Conservation (phyloP, 2,113 vertebrate genomes). For the Phalacrocorax brasilianus region DNA sequence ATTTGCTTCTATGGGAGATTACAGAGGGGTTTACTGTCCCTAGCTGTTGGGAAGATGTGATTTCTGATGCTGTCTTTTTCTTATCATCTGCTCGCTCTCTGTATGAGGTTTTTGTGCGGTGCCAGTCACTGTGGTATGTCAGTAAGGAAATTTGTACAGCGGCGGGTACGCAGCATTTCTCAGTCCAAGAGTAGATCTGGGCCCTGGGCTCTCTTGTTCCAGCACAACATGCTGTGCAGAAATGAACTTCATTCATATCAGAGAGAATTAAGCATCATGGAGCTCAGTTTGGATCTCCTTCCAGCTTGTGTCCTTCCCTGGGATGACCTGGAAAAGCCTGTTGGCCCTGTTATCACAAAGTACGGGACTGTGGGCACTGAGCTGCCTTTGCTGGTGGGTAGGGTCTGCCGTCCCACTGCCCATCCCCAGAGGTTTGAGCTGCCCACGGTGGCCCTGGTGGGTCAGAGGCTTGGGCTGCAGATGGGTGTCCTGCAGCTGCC, state of each 20-base stretch:
- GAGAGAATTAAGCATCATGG: too few relatives aligned
- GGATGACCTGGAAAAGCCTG: background rate
- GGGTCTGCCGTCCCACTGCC: background rate
- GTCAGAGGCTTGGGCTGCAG: too few relatives aligned
- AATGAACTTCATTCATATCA: background rate
- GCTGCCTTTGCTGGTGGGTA: background rate
- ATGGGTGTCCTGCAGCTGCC: background rate
- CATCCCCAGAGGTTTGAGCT: rapidly evolving
- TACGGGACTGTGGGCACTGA: too few relatives aligned
- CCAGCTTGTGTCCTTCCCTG: background rate
- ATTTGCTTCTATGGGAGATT: background rate
- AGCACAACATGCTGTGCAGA: background rate
- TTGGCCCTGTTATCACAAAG: rapidly evolving
- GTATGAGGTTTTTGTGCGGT: background rate
- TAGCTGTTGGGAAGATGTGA: background rate
- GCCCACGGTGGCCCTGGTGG: background rate
- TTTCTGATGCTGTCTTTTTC: background rate
- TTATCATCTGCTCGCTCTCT: background rate
- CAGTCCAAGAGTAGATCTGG: background rate
- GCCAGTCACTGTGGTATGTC: too few relatives aligned
- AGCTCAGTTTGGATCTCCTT: background rate
- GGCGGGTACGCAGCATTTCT: too few relatives aligned
- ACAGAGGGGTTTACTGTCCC: too few relatives aligned
- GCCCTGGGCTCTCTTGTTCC: background rate
- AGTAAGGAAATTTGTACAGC: background rate